A percentile compares a stretch with the other conserved stretches of the same genome.
These are phyloP conservation scores for Amblyraja radiata DNA, from an alignment of 2,797 vertebrate genomes.

Conservation along the genomic window DNA sequence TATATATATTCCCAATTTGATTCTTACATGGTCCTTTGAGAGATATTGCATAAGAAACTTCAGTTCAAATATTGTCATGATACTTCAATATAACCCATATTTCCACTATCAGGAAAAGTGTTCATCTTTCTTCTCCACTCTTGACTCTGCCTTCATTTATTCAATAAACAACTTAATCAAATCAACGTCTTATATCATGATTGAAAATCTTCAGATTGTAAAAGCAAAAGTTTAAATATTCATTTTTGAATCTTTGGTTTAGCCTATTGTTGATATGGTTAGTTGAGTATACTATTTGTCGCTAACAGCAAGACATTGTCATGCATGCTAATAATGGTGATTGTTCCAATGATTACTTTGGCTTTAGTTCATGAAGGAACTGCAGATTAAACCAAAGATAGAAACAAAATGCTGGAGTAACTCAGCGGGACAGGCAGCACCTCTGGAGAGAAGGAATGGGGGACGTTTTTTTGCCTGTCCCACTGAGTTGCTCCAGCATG, in stretches of 20 bases:
- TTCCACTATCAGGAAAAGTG: background rate
- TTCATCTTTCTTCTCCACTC: background rate
- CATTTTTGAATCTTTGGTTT: background rate
- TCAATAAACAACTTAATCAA: background rate
- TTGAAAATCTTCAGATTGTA: background rate
- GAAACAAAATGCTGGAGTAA: too few relatives aligned
- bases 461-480: too few relatives aligned
- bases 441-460: too few relatives aligned
- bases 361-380: too few relatives aligned
- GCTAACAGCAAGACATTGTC: background rate
- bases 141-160: background rate
- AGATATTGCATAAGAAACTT: background rate
- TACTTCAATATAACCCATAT: background rate
- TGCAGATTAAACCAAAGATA: too few relatives aligned
- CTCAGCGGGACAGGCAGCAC: too few relatives aligned
- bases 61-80: background rate
- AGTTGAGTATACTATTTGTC: background rate
- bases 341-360: too few relatives aligned
- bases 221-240: background rate
- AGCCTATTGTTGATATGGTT: background rate
- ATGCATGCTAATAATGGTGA: too few relatives aligned
- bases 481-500: too few relatives aligned
- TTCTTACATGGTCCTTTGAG: background rate
- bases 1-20: background rate
- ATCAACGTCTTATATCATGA: background rate